Evolutionary conservation across 2,888 invertebrate genomes (phyloP).

Genomic region (Antheraea assamensis): DNA sequence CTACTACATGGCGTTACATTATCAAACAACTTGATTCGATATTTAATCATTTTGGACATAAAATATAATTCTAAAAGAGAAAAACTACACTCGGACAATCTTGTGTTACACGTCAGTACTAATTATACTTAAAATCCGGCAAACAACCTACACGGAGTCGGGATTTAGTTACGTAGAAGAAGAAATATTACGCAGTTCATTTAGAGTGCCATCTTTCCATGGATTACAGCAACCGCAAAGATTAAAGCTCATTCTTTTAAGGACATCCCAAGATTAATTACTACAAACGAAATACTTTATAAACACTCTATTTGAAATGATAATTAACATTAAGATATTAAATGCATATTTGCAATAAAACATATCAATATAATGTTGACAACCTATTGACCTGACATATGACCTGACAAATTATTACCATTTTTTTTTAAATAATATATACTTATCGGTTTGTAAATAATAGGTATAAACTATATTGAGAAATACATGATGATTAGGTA

Average conservation of each 20-base stretch:
- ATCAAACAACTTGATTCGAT: too few relatives aligned
- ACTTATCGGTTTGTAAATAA: neutral
- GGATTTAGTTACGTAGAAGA: neutral
- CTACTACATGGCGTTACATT: too few relatives aligned
- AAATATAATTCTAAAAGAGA: too few relatives aligned
- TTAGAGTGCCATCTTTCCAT: neutral
- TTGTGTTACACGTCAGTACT: too few relatives aligned
- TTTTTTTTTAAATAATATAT: neutral
- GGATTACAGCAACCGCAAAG: slow-evolving; percentile 14
- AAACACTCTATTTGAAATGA: neutral
- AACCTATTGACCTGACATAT: neutral
- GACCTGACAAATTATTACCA: neutral
- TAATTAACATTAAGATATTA: neutral
- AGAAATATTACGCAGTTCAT: slow-evolving; percentile 13
- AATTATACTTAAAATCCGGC: neutral
- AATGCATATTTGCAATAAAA: neutral
- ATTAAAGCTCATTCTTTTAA: slow-evolving; percentile 14
- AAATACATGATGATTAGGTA: neutral
- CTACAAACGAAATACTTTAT: neutral
- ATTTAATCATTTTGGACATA: too few relatives aligned
- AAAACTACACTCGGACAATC: too few relatives aligned
- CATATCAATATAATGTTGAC: neutral
- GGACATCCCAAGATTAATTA: neutral
- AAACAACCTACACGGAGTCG: neutral
- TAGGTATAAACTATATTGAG: neutral